Evolutionary conservation across 2,113 vertebrate genomes (phyloP), one percentile per base, ranked within the genome.

Genomic region (Sclerurus mexicanus): DNA sequence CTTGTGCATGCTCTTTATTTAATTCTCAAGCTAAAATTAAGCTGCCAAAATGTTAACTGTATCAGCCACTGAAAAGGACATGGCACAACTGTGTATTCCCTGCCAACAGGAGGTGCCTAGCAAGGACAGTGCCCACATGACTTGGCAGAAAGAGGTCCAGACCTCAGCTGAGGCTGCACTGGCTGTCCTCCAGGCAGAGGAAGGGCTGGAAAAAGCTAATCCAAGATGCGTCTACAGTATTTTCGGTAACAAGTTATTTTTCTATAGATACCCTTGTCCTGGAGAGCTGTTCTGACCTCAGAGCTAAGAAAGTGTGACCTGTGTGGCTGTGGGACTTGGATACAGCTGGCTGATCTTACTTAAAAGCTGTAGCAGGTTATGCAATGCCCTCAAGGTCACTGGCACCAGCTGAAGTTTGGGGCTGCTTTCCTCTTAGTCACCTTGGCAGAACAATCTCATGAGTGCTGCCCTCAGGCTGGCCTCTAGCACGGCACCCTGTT

Each of bases 331-430:
- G 30, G 69, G 78, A 31, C 52, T 40, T 1, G 1, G 27, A 2
- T 33, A 9, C 14, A 49, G 49, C 20, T 0, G 22, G 16, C 72
- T 68, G 55, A 62, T 64, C 39, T 63, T 59, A 46, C 24, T 59
- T 68, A 44, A 62, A 30, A 47, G 86, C 30, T 75, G 62, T 35
- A 56, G 64, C 2, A 8, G 10, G 28, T 96, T 96, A 93, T 42
- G 85, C 72, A 95, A 18, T 35, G 30, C 20, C 56, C 24, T 82
- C 89, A 89, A 94, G 89, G 94, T 94, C 92, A 80, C 23, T 47
- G 17, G 73, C 5, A 9, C 12, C 10, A 21, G 60, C 35, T 27
- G 40, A 17, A 46, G 31, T 25, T 49, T 3, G 3, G 67, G 72
- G 67, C 37, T 35, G 58, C 46, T 49, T 85, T 46, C 37, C 20